Conservation (phyloP, 2,113 vertebrate species). For the Ceyx margarethae region DNA sequence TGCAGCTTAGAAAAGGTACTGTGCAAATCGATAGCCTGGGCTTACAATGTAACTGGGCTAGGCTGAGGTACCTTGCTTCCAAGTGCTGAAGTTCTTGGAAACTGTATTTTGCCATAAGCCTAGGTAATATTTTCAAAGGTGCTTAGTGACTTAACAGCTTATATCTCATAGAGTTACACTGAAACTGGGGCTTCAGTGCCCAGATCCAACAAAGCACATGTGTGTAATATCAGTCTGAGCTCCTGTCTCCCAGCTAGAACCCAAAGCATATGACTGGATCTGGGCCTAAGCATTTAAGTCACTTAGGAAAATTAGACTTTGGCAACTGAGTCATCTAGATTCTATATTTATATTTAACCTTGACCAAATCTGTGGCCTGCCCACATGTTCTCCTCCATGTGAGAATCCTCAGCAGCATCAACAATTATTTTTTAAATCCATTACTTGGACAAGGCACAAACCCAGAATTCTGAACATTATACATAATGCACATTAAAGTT, state of each 20-base stretch:
- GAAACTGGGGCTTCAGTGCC: not conserved
- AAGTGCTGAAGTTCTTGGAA: not conserved
- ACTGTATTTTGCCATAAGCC: not conserved
- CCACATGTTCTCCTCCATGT: not conserved
- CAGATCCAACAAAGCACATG: not conserved
- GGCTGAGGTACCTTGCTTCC: not conserved
- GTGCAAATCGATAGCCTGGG: not conserved
- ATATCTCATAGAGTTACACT: not conserved
- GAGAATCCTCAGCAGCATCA: constrained; percentile 17
- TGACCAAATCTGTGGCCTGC: not conserved
- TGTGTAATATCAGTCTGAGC: not conserved
- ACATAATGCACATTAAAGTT: not conserved
- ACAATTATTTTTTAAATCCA: constrained; percentile 15
- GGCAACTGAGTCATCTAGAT: not conserved
- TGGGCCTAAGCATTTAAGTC: not conserved
- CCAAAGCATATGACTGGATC: not conserved
- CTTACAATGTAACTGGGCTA: not conserved
- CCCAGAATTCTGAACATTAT: not conserved
- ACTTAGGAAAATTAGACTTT: not conserved
- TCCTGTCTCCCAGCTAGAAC: not conserved
- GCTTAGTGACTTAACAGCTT: not conserved
- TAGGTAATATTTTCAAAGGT: not conserved
- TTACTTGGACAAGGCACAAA: not conserved
- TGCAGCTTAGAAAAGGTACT: accelerated
- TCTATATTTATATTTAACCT: not conserved